A percentile compares a stretch with the other conserved stretches of the same genome.
Conservation (phyloP, 2,797 vertebrate species). For the Holocentrus rufus region DNA sequence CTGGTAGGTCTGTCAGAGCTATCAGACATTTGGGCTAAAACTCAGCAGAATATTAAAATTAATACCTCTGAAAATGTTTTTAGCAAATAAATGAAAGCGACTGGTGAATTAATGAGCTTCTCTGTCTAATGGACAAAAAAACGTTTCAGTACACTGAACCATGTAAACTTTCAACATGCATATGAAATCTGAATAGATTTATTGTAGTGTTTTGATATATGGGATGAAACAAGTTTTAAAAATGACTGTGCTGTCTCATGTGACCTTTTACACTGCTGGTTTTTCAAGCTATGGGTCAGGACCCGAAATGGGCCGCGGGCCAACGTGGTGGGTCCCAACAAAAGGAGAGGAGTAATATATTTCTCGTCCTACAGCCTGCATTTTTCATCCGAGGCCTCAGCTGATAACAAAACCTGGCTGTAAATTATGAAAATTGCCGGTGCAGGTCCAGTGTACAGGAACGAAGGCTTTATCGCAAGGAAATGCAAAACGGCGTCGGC, state of each 20-base stretch:
- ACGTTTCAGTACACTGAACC: not conserved
- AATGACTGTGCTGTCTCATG: conserved; percentile 5
- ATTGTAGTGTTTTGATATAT: conserved; percentile 1
- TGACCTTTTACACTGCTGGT: conserved; percentile 70
- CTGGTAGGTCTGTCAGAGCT: not conserved
- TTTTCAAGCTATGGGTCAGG: conserved; percentile 45
- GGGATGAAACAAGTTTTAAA: not conserved
- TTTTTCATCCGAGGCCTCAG: conserved; percentile 6
- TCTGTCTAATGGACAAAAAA: not conserved
- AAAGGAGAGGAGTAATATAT: conserved; percentile 17
- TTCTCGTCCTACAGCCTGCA: conserved; percentile 18
- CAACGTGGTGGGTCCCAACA: conserved; percentile 23
- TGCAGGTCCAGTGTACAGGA: conserved; percentile 43
- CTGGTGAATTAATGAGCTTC: not conserved
- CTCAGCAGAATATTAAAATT: not conserved
- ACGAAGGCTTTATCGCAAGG: conserved; percentile 43
- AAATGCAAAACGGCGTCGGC: conserved; percentile 27
- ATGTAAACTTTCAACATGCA: conserved; percentile 8
- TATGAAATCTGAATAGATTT: conserved; percentile 9
- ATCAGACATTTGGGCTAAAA: conserved; percentile 2
- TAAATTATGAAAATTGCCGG: conserved; percentile 28
- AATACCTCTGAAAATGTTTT: conserved; percentile 6
- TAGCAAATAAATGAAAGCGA: not conserved
- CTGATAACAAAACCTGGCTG: conserved; percentile 42
- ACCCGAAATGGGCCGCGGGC: conserved; percentile 4